These are phyloP conservation scores for Elephas maximus DNA, from an alignment of 2,113 vertebrate genomes.

Conservation along the genomic window DNA sequence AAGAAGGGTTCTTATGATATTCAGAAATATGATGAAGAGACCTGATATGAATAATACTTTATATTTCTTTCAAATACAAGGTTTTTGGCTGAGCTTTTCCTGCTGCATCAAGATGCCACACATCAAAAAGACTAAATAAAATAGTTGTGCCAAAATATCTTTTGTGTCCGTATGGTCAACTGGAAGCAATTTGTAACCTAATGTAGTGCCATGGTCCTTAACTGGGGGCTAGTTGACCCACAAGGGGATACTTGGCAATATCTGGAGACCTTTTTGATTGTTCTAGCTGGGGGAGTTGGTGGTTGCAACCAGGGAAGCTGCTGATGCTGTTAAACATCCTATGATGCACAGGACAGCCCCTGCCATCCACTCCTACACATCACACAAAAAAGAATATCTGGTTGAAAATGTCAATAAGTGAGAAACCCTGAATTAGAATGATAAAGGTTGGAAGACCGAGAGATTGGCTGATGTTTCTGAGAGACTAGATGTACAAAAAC, in stretches of 20 bases:
- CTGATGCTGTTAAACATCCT: neutral
- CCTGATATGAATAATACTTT: neutral
- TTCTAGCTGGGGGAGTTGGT: neutral
- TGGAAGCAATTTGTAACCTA: neutral
- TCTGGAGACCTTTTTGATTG: neutral
- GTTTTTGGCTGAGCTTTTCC: constrained; percentile 8
- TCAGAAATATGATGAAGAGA: neutral
- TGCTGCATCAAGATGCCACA: neutral
- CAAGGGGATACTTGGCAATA: neutral
- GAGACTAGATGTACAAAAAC: neutral
- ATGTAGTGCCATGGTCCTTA: neutral
- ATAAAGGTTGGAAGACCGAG: neutral
- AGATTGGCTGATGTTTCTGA: neutral
- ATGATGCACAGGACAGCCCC: neutral
- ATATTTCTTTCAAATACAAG: neutral
- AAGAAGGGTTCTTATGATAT: neutral
- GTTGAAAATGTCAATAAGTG: neutral
- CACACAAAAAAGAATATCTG: neutral
- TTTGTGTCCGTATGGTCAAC: neutral
- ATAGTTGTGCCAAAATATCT: neutral
- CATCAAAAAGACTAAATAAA: constrained; percentile 11
- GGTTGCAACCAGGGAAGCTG: neutral
- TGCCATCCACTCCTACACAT: accelerated
- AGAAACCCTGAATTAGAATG: neutral
- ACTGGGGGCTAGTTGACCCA: neutral